Conservation (phyloP, 2,797 vertebrate species). For the Sus cebifrons region DNA sequence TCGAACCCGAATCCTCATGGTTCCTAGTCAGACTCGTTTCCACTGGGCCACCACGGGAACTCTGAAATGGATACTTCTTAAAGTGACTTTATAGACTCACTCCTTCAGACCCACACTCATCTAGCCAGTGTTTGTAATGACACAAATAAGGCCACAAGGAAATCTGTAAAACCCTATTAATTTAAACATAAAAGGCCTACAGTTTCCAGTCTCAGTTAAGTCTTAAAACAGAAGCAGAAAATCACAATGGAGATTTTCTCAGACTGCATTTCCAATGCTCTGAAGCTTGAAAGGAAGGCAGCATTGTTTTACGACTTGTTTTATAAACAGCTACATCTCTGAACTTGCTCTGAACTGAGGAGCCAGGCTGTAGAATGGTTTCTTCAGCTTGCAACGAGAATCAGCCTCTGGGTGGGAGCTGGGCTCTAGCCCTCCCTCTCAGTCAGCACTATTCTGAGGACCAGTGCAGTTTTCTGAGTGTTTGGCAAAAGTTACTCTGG, state of each 20-base stretch:
- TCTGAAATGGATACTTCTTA: neutral
- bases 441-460: neutral
- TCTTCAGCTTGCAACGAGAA: neutral
- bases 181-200: conserved; percentile 39
- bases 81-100: neutral
- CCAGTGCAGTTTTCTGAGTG: neutral
- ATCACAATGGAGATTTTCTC: neutral
- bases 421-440: no score
- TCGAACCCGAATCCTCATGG: no score
- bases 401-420: neutral
- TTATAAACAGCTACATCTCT: neutral
- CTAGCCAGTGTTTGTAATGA: neutral
- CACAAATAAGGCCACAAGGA: neutral
- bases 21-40: no score
- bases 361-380: neutral
- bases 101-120: neutral
- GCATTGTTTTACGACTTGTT: conserved; percentile 43
- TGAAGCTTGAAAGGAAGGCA: conserved; percentile 41
- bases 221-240: conserved; percentile 13
- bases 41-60: no score
- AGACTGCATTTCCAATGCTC: neutral
- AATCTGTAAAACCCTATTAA: neutral
- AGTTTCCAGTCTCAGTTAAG: conserved; percentile 4
- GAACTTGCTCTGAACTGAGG: neutral
- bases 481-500: neutral